phyloP scores from a whole-genome alignment of 2,888 invertebrate species.

The Odontomyia ornata region DNA sequence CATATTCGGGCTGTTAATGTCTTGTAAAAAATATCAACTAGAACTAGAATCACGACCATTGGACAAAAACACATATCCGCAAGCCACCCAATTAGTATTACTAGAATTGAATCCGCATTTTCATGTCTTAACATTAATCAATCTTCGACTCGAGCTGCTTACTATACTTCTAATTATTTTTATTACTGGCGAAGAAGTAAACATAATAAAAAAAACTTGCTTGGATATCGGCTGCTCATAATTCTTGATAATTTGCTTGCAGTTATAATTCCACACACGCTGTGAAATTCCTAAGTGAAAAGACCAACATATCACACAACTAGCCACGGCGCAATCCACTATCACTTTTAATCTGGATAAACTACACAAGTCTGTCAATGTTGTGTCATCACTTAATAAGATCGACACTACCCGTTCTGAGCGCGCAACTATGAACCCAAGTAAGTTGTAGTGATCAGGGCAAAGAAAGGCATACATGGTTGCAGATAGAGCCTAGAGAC shows the following conservation, averaged over 20 bases:
- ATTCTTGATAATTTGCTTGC: constrained; percentile 43
- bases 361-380: constrained; percentile 39
- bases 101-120: constrained; percentile 28
- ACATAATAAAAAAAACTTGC: constrained; percentile 7
- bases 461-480: background rate
- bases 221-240: constrained; percentile 26
- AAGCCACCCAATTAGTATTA: constrained; percentile 22
- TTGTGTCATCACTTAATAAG: constrained; percentile 45
- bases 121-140: constrained; percentile 20
- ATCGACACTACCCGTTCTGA: constrained; percentile 25
- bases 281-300: constrained; percentile 32
- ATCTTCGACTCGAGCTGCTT: background rate
- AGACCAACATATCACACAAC: constrained; percentile 30
- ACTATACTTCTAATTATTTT: constrained; percentile 24
- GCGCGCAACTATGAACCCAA: background rate
- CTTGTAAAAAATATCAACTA: no score
- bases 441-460: background rate
- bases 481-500: constrained; percentile 7
- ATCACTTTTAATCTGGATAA: constrained; percentile 44
- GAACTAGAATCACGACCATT: no score
- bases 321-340: constrained; percentile 33
- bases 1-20: no score
- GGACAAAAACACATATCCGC: background rate
- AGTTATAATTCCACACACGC: constrained; percentile 42
- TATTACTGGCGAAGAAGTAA: background rate